These are phyloP conservation scores for Stratiolaelaps scimitus DNA, from an alignment of 1,140 invertebrate species.

Conservation along the genomic window DNA sequence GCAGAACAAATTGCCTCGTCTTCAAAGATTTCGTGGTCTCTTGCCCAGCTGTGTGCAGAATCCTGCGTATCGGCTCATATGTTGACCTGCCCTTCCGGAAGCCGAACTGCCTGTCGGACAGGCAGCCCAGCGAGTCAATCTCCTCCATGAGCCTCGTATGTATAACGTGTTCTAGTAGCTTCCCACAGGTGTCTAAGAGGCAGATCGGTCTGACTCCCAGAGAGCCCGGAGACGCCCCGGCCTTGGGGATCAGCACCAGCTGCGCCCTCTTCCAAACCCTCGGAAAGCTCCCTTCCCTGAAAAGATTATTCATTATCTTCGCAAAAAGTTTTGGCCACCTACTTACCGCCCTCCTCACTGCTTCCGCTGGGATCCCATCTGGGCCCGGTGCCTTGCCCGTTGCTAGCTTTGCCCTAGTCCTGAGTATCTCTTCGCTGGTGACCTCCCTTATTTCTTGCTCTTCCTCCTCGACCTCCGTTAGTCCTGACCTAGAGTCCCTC, in stretches of 20 bases:
- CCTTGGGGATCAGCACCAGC: background rate
- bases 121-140: background rate
- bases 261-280: background rate
- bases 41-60: background rate
- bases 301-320: background rate
- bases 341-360: background rate
- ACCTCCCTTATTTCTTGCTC: background rate
- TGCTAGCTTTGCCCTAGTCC: background rate
- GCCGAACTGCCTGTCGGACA: background rate
- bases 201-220: background rate
- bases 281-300: background rate
- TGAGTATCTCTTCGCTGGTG: background rate
- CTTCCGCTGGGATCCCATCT: slow-evolving; percentile 2
- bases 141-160: background rate
- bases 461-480: background rate
- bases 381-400: background rate
- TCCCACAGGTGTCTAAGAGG: background rate
- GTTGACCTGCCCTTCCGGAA: slow-evolving; percentile 1
- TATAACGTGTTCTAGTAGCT: background rate
- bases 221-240: no score
- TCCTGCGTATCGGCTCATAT: no score
- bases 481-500: background rate
- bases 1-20: no score
- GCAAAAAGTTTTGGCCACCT: slow-evolving; percentile 2
- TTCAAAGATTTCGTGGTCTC: background rate